Base-by-base conservation (phyloP, 2,888 invertebrate genomes). In the Timema cristinae region DNA sequence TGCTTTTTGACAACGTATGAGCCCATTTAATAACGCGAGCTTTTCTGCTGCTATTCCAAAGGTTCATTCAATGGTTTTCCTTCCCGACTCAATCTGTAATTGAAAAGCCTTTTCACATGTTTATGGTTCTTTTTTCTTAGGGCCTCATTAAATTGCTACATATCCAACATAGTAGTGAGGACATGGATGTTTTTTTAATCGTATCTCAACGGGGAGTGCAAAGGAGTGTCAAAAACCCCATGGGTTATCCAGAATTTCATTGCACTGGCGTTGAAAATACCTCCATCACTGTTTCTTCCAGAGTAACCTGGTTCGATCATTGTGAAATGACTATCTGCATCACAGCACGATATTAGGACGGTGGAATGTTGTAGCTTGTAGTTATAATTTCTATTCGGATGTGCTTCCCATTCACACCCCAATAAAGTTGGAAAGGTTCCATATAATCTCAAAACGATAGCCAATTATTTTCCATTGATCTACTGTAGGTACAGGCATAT, bases 231-330 rank as follows among this genome's bases (percentile, higher is more conserved):
- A 15, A 56, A 56, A 11, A 5, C 56, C 56, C 11, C 56, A 56
- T 56, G 56, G n/a, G n/a, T 56, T 7, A 56, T 11, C 56, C 56
- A 56, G 56, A 56, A 56, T 67, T 74, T 76, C 32, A 76, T 75
- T 73, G 70, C 70, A 67, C 75, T 77, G 15, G 75, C 75, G 66
- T 69, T 70, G 72, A 78, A 80, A 67, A 79, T 77, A 47, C 77
- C 77, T 48, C 77, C 79, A 77, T 80, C 78, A 76, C 77, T 79
- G 71, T 79, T 79, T 75, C 78, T 71, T 32, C 78, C 79, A 73
- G 78, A 76, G 73, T 72, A 78, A 66, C 80, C 78, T 52, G 76
- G 71, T 77, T 79, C 78, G 66, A 79, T 77, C 51, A 77, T 75
- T 7, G 77, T 78, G 73, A 80, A 80, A 16, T 76, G 48, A 13